Percentiles rank a stretch among this genome's conserved stretches.
These are phyloP conservation scores for Enteromius paludinosus DNA, from an alignment of 2,797 vertebrate genomes.

Conservation along the genomic window DNA sequence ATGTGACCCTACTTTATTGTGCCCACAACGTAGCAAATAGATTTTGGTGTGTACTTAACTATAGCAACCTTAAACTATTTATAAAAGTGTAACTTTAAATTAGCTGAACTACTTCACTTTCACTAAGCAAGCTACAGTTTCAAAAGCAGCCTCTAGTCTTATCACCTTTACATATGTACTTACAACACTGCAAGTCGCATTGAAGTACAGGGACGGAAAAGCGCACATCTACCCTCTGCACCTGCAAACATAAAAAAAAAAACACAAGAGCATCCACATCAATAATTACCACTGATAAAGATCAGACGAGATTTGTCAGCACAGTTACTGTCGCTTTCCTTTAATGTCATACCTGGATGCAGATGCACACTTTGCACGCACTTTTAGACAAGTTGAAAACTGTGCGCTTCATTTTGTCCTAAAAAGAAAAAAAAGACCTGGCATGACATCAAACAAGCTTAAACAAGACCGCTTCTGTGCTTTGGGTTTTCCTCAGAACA, in stretches of 20 bases:
- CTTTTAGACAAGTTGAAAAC: constrained; percentile 48
- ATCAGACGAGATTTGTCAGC: background rate
- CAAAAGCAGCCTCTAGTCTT: background rate
- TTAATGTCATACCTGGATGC: constrained; percentile 53
- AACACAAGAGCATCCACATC: background rate
- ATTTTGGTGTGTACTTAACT: background rate
- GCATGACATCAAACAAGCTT: constrained; percentile 29
- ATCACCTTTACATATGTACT: constrained; percentile 28
- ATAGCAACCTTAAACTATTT: background rate
- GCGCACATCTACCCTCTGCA: constrained; percentile 51
- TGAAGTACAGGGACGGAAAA: constrained; percentile 44
- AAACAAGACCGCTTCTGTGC: constrained; percentile 14
- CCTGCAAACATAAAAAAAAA: constrained; percentile 17
- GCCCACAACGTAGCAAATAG: background rate
- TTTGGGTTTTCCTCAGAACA: background rate
- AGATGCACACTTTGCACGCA: constrained; percentile 44
- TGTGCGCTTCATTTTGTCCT: constrained; percentile 49
- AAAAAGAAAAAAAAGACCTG: constrained; percentile 29
- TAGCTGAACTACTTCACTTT: no score
- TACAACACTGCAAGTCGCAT: constrained; percentile 56
- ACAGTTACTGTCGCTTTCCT: background rate
- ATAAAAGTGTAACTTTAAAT: background rate
- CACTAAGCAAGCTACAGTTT: background rate
- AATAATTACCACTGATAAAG: background rate
- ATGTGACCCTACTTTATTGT: background rate